Percentiles rank a stretch among this genome's conserved stretches.
Conservation (phyloP, 2,113 vertebrate genomes). For the Pelodiscus sinensis region DNA sequence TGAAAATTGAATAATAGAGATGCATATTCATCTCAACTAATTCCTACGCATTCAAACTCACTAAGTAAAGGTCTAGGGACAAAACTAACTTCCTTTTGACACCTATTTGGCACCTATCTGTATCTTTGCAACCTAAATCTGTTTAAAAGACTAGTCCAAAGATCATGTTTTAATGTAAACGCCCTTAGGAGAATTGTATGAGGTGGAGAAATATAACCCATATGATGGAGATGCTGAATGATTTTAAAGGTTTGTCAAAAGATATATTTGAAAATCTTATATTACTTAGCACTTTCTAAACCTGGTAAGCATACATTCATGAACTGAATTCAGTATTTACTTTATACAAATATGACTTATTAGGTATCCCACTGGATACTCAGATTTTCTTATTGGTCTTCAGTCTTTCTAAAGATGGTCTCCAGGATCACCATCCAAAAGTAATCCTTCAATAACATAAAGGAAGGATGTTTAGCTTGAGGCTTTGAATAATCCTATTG, state of each 20-base stretch:
- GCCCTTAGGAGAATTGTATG: not conserved
- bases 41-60: not conserved
- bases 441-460: not conserved
- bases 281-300: not conserved
- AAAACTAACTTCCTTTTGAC: not conserved
- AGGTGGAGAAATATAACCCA: not conserved
- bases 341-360: not conserved
- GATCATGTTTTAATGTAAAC: not conserved
- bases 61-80: not conserved
- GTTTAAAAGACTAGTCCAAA: not conserved
- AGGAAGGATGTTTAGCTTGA: not conserved
- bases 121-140: not conserved
- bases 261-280: not conserved
- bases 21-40: not conserved
- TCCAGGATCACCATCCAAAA: not conserved
- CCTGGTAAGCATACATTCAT: no score
- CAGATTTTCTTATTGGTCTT: not conserved
- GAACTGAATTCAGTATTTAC: not conserved
- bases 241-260: not conserved
- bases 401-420: not conserved
- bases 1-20: not conserved
- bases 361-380: not conserved
- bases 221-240: not conserved
- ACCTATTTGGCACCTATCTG: not conserved
- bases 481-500: not conserved